A percentile compares a stretch with the other conserved stretches of the same genome.
Conservation (phyloP, 2,888 invertebrate genomes). For the Thyatira batis region DNA sequence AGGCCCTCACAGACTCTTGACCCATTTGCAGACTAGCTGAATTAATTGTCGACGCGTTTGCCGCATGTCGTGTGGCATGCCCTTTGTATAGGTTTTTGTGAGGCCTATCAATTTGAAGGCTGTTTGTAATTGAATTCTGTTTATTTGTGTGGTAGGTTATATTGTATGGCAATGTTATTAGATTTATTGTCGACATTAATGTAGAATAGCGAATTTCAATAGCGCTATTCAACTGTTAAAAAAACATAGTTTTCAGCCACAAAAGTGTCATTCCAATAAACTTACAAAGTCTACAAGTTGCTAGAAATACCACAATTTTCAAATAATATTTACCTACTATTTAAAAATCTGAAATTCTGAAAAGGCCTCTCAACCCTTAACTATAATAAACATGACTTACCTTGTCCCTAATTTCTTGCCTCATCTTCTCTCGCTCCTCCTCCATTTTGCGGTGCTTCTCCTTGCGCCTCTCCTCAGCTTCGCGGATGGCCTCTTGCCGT, state of each 20-base stretch:
- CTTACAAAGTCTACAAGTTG: too few species aligned
- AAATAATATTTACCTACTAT: too few species aligned
- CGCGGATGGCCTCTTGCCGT: slow-evolving; percentile 97
- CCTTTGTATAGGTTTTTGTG: not conserved
- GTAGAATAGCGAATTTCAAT: too few species aligned
- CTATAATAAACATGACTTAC: slow-evolving; percentile 79
- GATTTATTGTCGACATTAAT: too few species aligned
- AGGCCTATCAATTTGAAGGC: not conserved
- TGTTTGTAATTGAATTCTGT: not conserved
- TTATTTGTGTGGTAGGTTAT: not conserved
- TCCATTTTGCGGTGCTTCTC: slow-evolving; percentile 99
- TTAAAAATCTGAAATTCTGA: not conserved
- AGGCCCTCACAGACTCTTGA: slow-evolving; percentile 47
- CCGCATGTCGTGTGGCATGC: slow-evolving; percentile 6
- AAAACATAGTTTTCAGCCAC: too few species aligned
- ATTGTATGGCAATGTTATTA: too few species aligned
- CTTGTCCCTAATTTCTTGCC: slow-evolving; percentile 99
- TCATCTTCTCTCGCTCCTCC: slow-evolving; percentile 99
- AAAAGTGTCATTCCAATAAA: too few species aligned
- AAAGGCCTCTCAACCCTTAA: not conserved
- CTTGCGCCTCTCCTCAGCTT: slow-evolving; percentile 98
- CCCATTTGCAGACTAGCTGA: slow-evolving; percentile 44
- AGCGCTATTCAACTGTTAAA: too few species aligned
- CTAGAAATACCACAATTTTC: too few species aligned
- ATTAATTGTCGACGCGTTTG: slow-evolving; percentile 48